phyloP scores from a whole-genome alignment of 2,888 invertebrate species.

The Acholoe squamosa region DNA sequence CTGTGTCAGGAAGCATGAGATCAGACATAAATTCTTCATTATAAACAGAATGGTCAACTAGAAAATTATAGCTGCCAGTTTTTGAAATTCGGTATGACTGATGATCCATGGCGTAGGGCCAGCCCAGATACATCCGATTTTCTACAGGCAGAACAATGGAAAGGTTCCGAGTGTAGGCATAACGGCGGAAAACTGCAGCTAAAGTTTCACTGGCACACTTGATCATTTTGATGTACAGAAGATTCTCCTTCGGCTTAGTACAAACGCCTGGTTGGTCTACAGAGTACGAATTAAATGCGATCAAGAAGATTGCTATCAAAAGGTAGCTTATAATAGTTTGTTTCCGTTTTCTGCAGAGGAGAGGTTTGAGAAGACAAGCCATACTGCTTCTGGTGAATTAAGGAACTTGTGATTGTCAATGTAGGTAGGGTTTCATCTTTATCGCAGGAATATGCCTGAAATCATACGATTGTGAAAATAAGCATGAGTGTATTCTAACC shows the following conservation, averaged over 20 bases:
- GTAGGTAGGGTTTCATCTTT: no score
- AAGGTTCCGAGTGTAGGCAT: conserved; percentile 75
- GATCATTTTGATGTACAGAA: conserved; percentile 82
- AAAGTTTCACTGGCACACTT: conserved; percentile 82
- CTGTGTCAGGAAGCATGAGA: conserved; percentile 77
- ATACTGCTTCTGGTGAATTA: no score
- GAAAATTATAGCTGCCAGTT: conserved; percentile 74
- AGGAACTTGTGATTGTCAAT: no score
- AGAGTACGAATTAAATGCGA: background rate
- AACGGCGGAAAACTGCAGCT: conserved; percentile 77
- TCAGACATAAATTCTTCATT: conserved; percentile 74
- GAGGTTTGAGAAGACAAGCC: no score
- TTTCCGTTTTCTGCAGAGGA: background rate
- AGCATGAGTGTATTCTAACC: no score
- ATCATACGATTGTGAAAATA: no score
- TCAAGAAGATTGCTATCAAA: background rate
- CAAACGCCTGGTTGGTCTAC: background rate
- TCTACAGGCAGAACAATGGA: conserved; percentile 78
- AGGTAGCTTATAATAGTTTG: no score
- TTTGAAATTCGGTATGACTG: conserved; percentile 75
- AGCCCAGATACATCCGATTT: conserved; percentile 78
- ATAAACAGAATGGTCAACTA: conserved; percentile 80
- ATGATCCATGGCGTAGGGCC: conserved; percentile 78
- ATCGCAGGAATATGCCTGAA: no score
- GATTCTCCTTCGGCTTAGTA: conserved; percentile 70